These are phyloP conservation scores for Nesogale talazaci DNA, from an alignment of 2,113 vertebrate genomes.

Conservation along the genomic window DNA sequence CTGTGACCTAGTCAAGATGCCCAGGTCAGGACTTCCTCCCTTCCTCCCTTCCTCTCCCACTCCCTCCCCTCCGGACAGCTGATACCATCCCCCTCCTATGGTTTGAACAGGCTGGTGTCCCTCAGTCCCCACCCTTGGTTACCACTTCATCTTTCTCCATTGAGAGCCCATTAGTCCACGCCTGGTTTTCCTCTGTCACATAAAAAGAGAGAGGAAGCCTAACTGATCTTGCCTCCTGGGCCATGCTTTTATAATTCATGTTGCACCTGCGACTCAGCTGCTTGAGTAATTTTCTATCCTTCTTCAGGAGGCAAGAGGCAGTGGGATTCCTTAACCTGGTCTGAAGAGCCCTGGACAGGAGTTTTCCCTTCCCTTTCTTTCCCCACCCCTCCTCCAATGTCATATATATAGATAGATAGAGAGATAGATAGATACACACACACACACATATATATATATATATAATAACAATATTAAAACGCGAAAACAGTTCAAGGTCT, in stretches of 20 bases:
- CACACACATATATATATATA: no score
- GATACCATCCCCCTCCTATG: neutral
- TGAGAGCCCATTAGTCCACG: neutral
- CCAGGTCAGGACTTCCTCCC: neutral
- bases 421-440: no score
- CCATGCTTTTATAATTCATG: slow-evolving; percentile 8
- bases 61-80: neutral
- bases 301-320: neutral
- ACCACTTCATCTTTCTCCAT: neutral
- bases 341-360: neutral
- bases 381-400: no score
- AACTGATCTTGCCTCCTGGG: neutral
- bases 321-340: neutral
- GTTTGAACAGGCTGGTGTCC: neutral
- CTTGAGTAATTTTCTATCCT: neutral
- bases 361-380: no score
- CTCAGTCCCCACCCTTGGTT: neutral
- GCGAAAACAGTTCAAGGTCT: no score
- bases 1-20: neutral
- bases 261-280: neutral
- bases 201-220: neutral
- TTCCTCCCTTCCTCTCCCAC: neutral
- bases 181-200: slow-evolving; percentile 4
- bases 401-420: no score
- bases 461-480: no score